Evolutionary conservation across 2,113 vertebrate species (phyloP).

Genomic region (Rhinoderma darwinii): DNA sequence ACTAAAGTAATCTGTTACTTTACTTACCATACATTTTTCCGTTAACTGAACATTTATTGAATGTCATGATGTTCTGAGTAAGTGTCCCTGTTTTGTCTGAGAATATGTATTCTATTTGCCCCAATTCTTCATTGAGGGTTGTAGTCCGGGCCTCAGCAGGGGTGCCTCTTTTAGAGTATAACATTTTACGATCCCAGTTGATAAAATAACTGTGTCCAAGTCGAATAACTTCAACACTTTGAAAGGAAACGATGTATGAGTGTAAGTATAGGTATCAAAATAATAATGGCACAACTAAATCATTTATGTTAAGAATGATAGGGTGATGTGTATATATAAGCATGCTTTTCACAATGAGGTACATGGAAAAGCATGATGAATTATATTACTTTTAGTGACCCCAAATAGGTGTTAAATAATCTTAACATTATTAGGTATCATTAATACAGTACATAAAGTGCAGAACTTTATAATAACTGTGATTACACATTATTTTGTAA

Average conservation of each 20-base stretch:
- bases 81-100: conserved; percentile 78
- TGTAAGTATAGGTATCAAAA: neutral
- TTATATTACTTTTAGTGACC: neutral
- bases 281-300: neutral
- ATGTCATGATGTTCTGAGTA: conserved; percentile 77
- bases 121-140: conserved; percentile 75
- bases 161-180: conserved; percentile 66
- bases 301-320: neutral
- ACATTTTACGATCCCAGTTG: conserved; percentile 76
- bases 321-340: conserved; percentile 31
- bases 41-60: conserved; percentile 76
- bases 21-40: conserved; percentile 71
- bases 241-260: neutral
- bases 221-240: conserved; percentile 75
- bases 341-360: conserved; percentile 30
- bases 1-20: too few relatives aligned
- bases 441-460: neutral
- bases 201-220: conserved; percentile 77
- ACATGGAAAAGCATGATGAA: conserved; percentile 35
- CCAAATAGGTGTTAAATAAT: neutral
- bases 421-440: neutral
- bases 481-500: too few relatives aligned
- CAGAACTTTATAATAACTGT: too few relatives aligned
- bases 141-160: conserved; percentile 73
- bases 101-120: conserved; percentile 76